phyloP scores from a whole-genome alignment of 2,113 vertebrate genomes.

The Xyliphius kryptos region DNA sequence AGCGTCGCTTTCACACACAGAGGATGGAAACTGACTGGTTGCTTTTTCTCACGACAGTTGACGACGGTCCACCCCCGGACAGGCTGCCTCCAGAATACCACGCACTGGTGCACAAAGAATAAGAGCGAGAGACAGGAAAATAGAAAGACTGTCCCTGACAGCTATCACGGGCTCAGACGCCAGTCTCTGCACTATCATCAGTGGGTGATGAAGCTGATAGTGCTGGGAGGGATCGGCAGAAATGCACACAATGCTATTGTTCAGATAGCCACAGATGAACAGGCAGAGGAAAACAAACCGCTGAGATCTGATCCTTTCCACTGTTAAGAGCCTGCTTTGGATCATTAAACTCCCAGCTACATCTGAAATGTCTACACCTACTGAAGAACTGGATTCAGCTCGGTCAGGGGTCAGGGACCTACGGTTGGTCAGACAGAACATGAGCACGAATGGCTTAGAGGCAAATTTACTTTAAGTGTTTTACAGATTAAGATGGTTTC shows the following conservation, averaged over 20 bases:
- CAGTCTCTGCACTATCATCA: conserved; percentile 53
- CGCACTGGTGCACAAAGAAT: conserved; percentile 49
- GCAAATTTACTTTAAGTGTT: too few relatives aligned
- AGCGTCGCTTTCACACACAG: conserved; percentile 11
- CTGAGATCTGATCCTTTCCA: conserved; percentile 30
- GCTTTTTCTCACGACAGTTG: conserved; percentile 57
- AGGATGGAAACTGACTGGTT: conserved; percentile 50
- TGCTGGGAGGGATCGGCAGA: conserved; percentile 31
- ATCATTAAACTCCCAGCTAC: conserved; percentile 21
- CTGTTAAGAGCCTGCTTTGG: conserved; percentile 28
- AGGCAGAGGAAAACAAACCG: conserved; percentile 28
- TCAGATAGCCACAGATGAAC: conserved; percentile 38
- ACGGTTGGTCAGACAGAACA: too few relatives aligned
- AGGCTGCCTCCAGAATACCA: conserved; percentile 52
- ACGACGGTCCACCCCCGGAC: conserved; percentile 28
- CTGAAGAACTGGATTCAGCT: not conserved
- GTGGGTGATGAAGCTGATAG: conserved; percentile 55
- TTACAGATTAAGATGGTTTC: too few relatives aligned
- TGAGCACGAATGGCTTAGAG: too few relatives aligned
- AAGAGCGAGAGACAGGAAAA: conserved; percentile 45
- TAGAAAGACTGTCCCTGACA: conserved; percentile 42
- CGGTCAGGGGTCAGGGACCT: not conserved
- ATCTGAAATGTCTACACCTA: not conserved
- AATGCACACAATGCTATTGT: conserved; percentile 39
- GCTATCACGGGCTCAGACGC: conserved; percentile 51